These are phyloP conservation scores for Taxidea taxus DNA, from an alignment of 2,113 vertebrate species.

Conservation along the genomic window DNA sequence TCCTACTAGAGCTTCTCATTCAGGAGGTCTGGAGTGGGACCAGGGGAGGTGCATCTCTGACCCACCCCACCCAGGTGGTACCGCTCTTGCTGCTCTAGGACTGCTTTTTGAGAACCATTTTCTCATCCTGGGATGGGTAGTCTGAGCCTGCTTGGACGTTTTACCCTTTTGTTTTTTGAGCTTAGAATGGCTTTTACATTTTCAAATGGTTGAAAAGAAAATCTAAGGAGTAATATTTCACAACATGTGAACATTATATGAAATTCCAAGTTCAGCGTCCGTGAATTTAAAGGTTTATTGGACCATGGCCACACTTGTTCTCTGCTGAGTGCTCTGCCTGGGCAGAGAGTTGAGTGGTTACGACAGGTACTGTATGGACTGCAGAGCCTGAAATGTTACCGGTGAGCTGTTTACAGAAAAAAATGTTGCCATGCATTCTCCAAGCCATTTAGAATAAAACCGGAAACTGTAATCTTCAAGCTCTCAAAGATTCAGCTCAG, in stretches of 20 bases:
- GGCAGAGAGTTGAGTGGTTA: neutral
- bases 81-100: neutral
- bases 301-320: neutral
- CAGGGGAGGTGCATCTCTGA: neutral
- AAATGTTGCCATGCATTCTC: neutral
- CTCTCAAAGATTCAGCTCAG: neutral
- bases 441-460: neutral
- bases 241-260: neutral
- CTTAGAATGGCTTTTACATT: neutral
- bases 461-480: neutral
- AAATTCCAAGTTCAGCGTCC: neutral
- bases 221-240: neutral
- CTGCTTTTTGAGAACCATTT: neutral
- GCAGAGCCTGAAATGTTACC: neutral
- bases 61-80: rapidly evolving
- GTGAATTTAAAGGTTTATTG: neutral
- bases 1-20: neutral
- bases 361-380: neutral
- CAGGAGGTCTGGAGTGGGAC: neutral
- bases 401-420: neutral
- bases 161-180: neutral
- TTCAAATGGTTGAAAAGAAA: neutral
- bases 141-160: neutral
- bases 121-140: neutral
- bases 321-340: neutral